These are phyloP conservation scores for Gymnopithys bicolor DNA, from an alignment of 2,797 vertebrate genomes.

Conservation along the genomic window DNA sequence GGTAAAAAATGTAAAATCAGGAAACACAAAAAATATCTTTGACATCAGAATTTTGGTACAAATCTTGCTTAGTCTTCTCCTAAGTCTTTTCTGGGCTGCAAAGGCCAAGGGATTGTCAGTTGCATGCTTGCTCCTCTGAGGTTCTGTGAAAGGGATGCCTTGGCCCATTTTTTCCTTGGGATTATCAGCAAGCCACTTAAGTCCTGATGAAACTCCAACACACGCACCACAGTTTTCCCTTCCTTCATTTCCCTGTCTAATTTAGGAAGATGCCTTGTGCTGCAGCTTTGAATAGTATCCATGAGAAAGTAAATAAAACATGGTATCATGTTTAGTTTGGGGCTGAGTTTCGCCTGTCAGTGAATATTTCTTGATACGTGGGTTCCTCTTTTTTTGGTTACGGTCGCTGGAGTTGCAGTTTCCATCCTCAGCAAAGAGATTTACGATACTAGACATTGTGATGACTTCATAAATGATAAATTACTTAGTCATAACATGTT, in stretches of 20 bases:
- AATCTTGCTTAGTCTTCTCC: neutral
- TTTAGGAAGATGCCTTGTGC: neutral
- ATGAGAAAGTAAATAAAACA: slow-evolving; percentile 2
- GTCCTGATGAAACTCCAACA: neutral
- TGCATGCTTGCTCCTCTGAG: neutral
- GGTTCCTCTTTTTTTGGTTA: neutral
- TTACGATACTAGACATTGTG: accelerated
- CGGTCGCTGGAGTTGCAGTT: slow-evolving; percentile 3
- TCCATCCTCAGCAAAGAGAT: neutral
- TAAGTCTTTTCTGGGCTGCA: neutral
- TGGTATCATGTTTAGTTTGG: neutral
- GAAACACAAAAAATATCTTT: neutral
- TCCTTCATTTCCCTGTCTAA: neutral
- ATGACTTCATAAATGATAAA: neutral
- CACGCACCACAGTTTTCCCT: neutral
- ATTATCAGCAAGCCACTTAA: neutral
- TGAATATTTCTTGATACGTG: neutral
- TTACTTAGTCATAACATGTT: neutral
- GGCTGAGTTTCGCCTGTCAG: neutral
- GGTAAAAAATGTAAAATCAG: neutral
- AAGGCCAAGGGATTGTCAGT: neutral
- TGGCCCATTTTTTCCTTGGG: neutral
- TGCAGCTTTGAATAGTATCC: neutral
- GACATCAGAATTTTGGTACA: neutral
- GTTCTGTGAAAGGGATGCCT: neutral